Base-by-base conservation (phyloP, 1,140 invertebrate genomes). In the Danaus melanippus region DNA sequence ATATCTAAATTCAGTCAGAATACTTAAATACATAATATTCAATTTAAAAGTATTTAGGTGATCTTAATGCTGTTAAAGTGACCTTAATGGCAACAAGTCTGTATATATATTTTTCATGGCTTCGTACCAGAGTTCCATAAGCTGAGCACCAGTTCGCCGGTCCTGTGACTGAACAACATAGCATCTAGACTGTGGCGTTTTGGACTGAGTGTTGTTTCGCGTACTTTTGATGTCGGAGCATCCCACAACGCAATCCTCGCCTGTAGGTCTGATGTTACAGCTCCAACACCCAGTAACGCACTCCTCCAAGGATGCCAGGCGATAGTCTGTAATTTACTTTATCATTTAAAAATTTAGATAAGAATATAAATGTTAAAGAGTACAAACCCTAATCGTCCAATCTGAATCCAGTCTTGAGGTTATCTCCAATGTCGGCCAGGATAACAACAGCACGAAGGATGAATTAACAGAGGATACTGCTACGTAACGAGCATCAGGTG, bases 291-390 rank as follows among this genome's bases (percentile, higher is more conserved):
- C 0, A 85, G 64, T 0, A 85, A 51, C 0, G 82, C 75, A 11
- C 69, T 82, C 0, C 76, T 68, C 82, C 82, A 85, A 0, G 82
- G 82, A 50, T 85, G 79, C 82, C 82, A 85, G 1, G 64, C 48
- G 46, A 83, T 51, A 9, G 69, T 60, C 81, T 84, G 54, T n/a
- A 41, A 32, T 32, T 5, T 32, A 32, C 21, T 32, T 32, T 32
- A 32, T 32, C 0, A 32, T 32, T 7, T n/a, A 7, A 32, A 32
- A 32, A 32, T 32, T 32, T 32, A 32, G 0, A 8, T 32, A 32
- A 32, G 4, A 32, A 1, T 32, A 32, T 32, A 32, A 32, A 32
- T 32, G 6, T 32, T 32, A 3, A 32, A 32, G 6, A 15, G 15
- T n/a, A 12, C 43, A 55, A 58, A 82, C 79, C 65, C 71, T 69